Evolutionary conservation across 1,140 invertebrate species (phyloP), one percentile per base, ranked within the genome.

Genomic region (Zaprionus lachaisei): DNA sequence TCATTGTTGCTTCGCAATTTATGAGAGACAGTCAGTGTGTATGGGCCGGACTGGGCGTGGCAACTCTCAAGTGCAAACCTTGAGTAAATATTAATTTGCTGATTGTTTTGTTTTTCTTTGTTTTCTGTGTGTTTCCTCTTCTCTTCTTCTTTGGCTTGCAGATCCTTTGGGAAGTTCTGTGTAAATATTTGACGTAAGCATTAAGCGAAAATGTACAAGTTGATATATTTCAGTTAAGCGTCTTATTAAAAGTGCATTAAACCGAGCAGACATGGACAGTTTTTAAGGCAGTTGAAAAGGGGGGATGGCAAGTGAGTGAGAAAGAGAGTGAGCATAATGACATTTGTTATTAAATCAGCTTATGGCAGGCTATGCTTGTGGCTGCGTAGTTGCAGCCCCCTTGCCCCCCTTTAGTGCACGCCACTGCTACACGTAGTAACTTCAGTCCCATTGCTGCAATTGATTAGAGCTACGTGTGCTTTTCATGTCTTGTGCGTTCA

Each of bases 221-320:
- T 34, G 2, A 34, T 9, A n/a, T 41, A 41, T 41, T 15, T 3
- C 41, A 24, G 49, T 26, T 55, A 26, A 17, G 37, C 31, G 58
- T 38, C 80, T 81, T 89, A 89, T 89, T 81, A 89, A 89, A 89
- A 89, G 85, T 90, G 85, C 85, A 90, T 82, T 90, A 82, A 90
- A 90, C 83, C 5, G 20, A 4, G 17, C 9, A 20, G 20, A 49
- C 47, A 49, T 22, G 47, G 17, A 12, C 47, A 22, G 47, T 22
- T 4, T 20, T 20, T 1, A 22, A 51, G 47, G 11, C 20, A 51
- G 47, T 22, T 5, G 20, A 51, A 4, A 5, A 15, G 5, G 38
- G 38, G 4, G 5, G 12, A 15, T 5, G 37, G 1, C 5, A 41
- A 15, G n/a, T n/a, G n/a, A n/a, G n/a, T n/a, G n/a, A 41, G 38